A percentile compares a stretch with the other conserved stretches of the same genome.
These are phyloP conservation scores for Tadarida brasiliensis DNA, from an alignment of 2,797 vertebrate genomes.

Conservation along the genomic window DNA sequence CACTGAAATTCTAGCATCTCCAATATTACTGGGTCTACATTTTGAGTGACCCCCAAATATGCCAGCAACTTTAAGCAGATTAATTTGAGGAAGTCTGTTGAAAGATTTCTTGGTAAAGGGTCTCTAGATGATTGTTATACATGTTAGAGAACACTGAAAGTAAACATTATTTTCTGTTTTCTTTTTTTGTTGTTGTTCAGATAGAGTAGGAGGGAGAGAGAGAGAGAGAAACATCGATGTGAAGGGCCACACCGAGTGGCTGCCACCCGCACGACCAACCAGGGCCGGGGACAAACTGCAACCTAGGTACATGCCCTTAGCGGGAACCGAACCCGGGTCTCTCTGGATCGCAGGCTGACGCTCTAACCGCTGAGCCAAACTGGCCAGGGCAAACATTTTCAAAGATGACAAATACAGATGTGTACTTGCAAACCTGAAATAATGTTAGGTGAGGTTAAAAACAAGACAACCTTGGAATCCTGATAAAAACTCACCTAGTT, in stretches of 20 bases:
- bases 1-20: not conserved
- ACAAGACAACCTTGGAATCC: not conserved
- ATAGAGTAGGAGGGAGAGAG: no score
- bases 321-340: no score
- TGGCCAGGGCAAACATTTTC: no score
- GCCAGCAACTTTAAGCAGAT: not conserved
- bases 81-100: conserved; percentile 37
- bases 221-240: no score
- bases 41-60: not conserved
- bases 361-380: no score
- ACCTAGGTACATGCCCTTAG: no score
- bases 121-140: conserved; percentile 20
- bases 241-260: no score
- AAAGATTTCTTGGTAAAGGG: not conserved
- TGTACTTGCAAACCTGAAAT: not conserved
- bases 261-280: no score
- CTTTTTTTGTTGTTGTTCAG: no score
- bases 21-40: not conserved
- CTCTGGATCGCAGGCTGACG: no score
- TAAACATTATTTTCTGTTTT: conserved; percentile 32
- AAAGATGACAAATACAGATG: not conserved
- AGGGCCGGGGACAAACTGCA: no score
- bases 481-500: not conserved
- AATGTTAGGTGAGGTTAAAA: not conserved
- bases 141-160: not conserved